Conservation (phyloP, 2,113 vertebrate species). For the Halichoerus grypus region DNA sequence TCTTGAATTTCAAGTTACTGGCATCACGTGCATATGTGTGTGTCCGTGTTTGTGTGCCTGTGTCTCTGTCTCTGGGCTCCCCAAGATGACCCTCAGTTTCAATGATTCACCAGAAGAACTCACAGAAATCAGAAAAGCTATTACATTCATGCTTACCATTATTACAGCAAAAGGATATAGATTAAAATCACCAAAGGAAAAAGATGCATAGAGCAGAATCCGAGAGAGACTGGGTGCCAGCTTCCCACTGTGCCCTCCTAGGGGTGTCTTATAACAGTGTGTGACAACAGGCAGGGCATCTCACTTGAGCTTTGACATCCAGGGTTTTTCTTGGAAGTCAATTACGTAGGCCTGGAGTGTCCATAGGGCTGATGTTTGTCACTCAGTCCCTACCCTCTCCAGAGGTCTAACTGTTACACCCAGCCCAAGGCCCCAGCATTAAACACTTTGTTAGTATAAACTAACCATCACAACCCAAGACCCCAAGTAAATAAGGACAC, state of each 20-base stretch:
- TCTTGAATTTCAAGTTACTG: not conserved
- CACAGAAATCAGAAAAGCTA: not conserved
- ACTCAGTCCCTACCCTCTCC: not conserved
- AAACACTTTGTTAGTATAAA: not conserved
- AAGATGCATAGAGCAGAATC: not conserved
- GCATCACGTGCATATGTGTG: too few relatives aligned
- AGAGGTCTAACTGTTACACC: not conserved
- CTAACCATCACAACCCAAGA: not conserved
- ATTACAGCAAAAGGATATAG: not conserved
- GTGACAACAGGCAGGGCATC: not conserved
- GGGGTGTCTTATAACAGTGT: not conserved
- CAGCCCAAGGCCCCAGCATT: not conserved
- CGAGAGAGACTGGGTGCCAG: not conserved
- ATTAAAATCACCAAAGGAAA: not conserved
- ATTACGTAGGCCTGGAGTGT: not conserved
- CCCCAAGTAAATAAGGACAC: not conserved
- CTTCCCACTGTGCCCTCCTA: not conserved
- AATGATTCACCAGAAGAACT: not conserved
- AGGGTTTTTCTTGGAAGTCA: not conserved
- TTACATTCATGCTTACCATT: not conserved
- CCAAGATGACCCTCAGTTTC: not conserved
- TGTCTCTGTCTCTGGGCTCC: too few relatives aligned
- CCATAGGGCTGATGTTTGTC: not conserved
- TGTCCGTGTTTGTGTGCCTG: not conserved
- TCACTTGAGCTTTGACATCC: not conserved